Conservation (phyloP, 2,113 vertebrate species). For the Microtus oregoni region DNA sequence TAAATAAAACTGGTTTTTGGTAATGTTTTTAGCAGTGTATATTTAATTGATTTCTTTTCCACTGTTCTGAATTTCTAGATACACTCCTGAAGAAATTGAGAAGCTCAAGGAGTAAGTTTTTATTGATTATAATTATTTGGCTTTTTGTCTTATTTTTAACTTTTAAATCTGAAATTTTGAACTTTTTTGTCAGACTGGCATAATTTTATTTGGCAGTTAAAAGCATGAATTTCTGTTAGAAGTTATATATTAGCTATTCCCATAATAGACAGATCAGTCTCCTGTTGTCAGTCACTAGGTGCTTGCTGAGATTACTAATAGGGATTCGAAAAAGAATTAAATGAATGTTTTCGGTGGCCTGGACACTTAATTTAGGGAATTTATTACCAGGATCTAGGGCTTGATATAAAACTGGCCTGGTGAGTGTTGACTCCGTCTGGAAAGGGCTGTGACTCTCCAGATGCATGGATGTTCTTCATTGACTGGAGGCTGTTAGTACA, state of each 20-base stretch:
- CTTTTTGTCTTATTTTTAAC: conserved; percentile 53
- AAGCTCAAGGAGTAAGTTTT: conserved; percentile 97
- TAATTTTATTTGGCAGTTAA: conserved; percentile 35
- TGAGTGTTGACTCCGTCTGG: background rate
- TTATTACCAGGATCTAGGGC: conserved; percentile 6
- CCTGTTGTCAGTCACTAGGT: background rate
- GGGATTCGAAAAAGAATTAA: background rate
- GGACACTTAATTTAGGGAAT: background rate
- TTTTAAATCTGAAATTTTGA: conserved; percentile 20
- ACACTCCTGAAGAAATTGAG: conserved; percentile 96
- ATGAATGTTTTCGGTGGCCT: conserved; percentile 1
- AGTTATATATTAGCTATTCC: background rate
- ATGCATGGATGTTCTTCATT: background rate
- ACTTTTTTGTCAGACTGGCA: conserved; percentile 45
- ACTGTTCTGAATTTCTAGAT: conserved; percentile 88
- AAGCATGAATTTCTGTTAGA: background rate
- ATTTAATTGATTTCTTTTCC: conserved; percentile 70
- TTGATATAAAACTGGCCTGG: background rate
- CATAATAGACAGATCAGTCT: background rate
- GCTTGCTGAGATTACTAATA: background rate
- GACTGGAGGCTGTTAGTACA: background rate
- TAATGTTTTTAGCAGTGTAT: conserved; percentile 45
- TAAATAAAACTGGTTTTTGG: conserved; percentile 64
- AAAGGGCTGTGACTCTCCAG: background rate
- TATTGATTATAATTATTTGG: conserved; percentile 63